phyloP scores from a whole-genome alignment of 2,797 vertebrate genomes.

The Centroberyx gerrardi region DNA sequence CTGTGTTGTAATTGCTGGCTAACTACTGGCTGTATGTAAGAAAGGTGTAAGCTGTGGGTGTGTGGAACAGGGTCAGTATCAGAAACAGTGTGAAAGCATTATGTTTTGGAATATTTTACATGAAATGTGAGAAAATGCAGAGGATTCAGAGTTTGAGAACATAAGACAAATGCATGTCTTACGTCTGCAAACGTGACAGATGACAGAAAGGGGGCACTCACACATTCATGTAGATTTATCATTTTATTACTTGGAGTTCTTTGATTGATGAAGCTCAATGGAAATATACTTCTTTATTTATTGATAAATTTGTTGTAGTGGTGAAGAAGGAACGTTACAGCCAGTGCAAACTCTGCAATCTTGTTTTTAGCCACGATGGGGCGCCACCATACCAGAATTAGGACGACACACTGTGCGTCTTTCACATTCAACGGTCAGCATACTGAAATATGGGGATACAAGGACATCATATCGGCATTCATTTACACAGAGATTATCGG shows the following conservation, averaged over 20 bases:
- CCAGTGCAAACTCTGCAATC: conserved; percentile 23
- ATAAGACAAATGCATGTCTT: background rate
- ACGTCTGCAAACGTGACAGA: background rate
- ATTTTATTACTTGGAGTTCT: conserved; percentile 32
- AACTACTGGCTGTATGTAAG: no score
- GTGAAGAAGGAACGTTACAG: conserved; percentile 1
- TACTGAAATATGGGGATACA: conserved; percentile 9
- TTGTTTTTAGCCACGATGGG: conserved; percentile 51
- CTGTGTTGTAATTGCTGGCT: no score
- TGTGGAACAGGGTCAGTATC: no score
- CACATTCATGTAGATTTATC: background rate
- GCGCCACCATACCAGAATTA: conserved; percentile 42
- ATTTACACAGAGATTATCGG: conserved; percentile 26
- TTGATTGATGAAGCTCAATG: conserved; percentile 18
- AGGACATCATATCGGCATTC: conserved; percentile 13
- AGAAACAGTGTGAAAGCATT: no score
- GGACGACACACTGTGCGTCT: background rate
- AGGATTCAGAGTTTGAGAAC: background rate
- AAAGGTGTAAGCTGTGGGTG: no score
- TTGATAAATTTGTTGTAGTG: conserved; percentile 20
- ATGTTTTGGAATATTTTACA: background rate
- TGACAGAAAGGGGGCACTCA: conserved; percentile 6
- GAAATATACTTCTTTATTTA: conserved; percentile 19
- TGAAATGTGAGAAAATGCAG: background rate
- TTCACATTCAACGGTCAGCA: conserved; percentile 13